Evolutionary conservation across 2,888 invertebrate species (phyloP), one percentile per base, ranked within the genome.

Genomic region (Agriopis marginaria): DNA sequence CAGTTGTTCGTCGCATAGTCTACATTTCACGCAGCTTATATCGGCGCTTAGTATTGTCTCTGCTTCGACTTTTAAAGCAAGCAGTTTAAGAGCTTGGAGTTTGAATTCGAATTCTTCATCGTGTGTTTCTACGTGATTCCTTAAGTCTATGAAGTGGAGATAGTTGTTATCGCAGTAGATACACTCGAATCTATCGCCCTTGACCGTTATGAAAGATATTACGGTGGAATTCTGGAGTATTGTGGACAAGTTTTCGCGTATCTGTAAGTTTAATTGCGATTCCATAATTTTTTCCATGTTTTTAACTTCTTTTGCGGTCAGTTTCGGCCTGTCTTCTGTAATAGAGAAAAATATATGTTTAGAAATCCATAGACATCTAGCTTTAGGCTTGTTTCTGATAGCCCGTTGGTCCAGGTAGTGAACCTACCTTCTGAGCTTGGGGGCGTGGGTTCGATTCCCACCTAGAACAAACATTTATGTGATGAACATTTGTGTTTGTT

Each of bases 171-270:
- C 42, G 12, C 45, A 58, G 45, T 58, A 58, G 7, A 58, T 58
- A 12, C 58, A 58, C 6, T 58, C 58, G 12, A 45, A 45, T 5
- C 12, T 10, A 3, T 44, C 12, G 9, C 23, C 11, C 7, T 44
- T 58, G 12, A 14, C 7, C 8, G 7, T 23, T 7, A 7, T 7
- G 23, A 58, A 58, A 0, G 58, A 45, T 7, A 58, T 11, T 0
- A 58, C 45, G 23, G 58, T 58, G 0, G 58, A 58, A 11, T 58
- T 45, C 4, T 58, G n/a, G 3, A 58, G 44, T 14, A 58, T 44
- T 0, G 23, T 58, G 0, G 11, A 12, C 9, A 58, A 7, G 6
- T 58, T 58, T 12, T 58, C 58, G 11, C 45, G 3, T 0, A 58
- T 23, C 2, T 45, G 14, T n/a, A 14, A 0, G 42, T 40, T 42